Percentiles rank a stretch among this genome's conserved stretches.
These are phyloP conservation scores for Plectrocnemia conspersa DNA, from an alignment of 1,140 invertebrate species.

Conservation along the genomic window DNA sequence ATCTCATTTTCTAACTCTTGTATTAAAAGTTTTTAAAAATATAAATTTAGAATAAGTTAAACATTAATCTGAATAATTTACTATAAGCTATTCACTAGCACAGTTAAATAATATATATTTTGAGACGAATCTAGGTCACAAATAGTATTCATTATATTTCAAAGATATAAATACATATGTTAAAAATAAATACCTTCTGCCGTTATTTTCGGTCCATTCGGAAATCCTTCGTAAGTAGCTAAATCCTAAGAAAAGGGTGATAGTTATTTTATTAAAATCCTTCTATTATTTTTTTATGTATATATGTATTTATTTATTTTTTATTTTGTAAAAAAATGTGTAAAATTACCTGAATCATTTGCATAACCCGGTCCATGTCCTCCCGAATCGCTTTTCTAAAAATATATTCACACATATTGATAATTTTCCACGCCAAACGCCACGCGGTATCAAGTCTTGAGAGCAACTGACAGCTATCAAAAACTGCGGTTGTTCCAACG, in stretches of 20 bases:
- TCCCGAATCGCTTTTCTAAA: conserved; percentile 18
- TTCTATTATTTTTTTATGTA: conserved; percentile 8
- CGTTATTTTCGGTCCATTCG: conserved; percentile 24
- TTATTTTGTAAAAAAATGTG: too few relatives aligned
- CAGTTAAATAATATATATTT: not conserved
- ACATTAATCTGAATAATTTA: too few relatives aligned
- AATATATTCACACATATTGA: too few relatives aligned
- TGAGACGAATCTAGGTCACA: not conserved
- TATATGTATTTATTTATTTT: too few relatives aligned
- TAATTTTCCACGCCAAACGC: too few relatives aligned
- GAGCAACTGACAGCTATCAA: too few relatives aligned
- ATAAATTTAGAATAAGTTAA: too few relatives aligned
- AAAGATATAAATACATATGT: not conserved
- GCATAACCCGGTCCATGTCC: conserved; percentile 19
- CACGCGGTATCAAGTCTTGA: too few relatives aligned
- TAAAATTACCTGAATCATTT: conserved; percentile 24
- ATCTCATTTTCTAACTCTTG: too few relatives aligned
- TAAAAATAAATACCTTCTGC: conserved; percentile 10
- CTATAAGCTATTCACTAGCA: not conserved
- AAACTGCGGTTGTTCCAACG: too few relatives aligned
- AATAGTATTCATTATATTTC: not conserved
- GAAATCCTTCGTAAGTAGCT: conserved; percentile 27
- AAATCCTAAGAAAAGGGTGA: conserved; percentile 24
- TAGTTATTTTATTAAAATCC: not conserved
- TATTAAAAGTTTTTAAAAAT: too few relatives aligned